A percentile compares a stretch with the other conserved stretches of the same genome.
Conservation (phyloP, 2,797 vertebrate species). For the Antennarius maculatus region DNA sequence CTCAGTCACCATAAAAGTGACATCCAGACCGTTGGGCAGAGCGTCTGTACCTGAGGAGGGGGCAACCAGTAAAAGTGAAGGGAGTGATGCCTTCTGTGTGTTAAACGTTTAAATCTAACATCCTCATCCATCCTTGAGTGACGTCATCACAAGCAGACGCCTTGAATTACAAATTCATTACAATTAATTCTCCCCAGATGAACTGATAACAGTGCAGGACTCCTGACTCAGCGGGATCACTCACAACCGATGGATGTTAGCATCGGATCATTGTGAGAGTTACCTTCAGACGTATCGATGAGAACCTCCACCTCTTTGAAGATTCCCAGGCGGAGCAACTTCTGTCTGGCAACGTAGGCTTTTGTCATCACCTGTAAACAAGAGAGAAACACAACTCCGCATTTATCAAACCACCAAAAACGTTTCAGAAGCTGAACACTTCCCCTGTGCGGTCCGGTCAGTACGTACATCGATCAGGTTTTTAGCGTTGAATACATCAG, state of each 20-base stretch:
- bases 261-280: no score
- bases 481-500: constrained; percentile 92
- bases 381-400: constrained; percentile 3
- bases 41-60: constrained; percentile 85
- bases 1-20: constrained; percentile 94
- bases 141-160: no score
- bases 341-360: constrained; percentile 90
- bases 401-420: neutral
- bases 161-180: no score
- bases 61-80: neutral
- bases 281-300: constrained; percentile 94
- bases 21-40: constrained; percentile 92
- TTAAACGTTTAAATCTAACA: no score
- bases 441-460: neutral
- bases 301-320: constrained; percentile 95
- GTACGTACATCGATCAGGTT: constrained; percentile 93
- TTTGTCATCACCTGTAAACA: constrained; percentile 90
- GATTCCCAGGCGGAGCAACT: constrained; percentile 90
- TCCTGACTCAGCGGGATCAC: no score
- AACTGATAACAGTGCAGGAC: no score
- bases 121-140: no score
- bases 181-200: no score
- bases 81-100: neutral
- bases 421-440: no score
- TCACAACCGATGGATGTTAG: no score